Conservation (phyloP, 2,797 vertebrate genomes). For the Botia almorhae region DNA sequence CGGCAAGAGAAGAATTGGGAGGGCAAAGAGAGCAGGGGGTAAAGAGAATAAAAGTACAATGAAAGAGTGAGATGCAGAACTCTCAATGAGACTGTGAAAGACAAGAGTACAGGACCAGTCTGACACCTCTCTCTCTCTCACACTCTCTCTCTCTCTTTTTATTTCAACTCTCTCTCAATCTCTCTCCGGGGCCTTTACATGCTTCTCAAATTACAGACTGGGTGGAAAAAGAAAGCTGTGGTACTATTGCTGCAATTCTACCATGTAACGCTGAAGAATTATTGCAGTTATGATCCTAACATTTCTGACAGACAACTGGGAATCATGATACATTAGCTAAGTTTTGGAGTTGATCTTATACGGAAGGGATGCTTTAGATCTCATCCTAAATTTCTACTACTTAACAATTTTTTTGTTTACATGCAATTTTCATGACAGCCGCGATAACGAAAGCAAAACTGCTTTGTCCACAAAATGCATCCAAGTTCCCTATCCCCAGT, state of each 20-base stretch:
- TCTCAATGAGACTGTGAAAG: constrained; percentile 47
- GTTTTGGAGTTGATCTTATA: not conserved
- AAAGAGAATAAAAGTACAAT: constrained; percentile 40
- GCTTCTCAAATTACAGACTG: constrained; percentile 43
- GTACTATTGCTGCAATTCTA: constrained; percentile 12
- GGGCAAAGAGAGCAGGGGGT: constrained; percentile 42
- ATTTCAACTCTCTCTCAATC: not conserved
- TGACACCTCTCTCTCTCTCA: constrained; percentile 39
- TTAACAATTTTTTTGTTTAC: no score
- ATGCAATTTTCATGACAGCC: no score
- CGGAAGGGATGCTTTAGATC: not conserved
- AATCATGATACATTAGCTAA: not conserved
- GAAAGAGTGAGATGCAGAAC: constrained; percentile 50
- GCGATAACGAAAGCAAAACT: no score
- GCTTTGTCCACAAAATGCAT: no score
- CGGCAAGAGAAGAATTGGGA: constrained; percentile 46
- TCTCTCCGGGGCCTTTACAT: constrained; percentile 28
- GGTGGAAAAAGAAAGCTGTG: constrained; percentile 1
- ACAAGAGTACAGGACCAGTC: constrained; percentile 36
- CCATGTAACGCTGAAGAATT: not conserved
- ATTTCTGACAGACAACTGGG: not conserved
- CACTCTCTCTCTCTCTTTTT: constrained; percentile 17
- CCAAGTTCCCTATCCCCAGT: no score
- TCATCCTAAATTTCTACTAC: not conserved
- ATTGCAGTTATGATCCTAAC: not conserved